Conservation (phyloP, 2,888 invertebrate genomes). For the Dione vanillae region DNA sequence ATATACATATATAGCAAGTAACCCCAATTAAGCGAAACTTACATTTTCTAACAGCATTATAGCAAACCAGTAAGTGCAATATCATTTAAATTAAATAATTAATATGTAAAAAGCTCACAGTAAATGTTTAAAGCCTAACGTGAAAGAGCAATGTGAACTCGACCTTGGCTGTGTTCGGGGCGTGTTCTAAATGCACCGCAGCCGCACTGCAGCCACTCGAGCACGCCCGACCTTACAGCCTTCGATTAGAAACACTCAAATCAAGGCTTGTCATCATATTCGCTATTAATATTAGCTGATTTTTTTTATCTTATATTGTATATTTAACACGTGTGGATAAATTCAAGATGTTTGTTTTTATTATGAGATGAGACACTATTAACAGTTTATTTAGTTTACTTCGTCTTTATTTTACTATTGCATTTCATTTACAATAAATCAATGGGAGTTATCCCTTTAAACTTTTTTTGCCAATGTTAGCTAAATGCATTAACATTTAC, state of each 20-base stretch:
- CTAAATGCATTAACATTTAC: no score
- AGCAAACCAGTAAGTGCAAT: no score
- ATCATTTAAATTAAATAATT: neutral
- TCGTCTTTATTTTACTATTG: neutral
- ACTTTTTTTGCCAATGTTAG: no score
- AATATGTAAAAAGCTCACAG: neutral
- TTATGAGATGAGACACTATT: neutral
- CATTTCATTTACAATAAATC: no score
- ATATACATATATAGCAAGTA: no score
- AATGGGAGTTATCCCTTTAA: no score
- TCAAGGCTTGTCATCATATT: constrained; percentile 36
- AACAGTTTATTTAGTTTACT: neutral
- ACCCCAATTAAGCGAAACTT: no score
- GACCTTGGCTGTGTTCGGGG: constrained; percentile 40
- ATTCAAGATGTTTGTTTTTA: neutral
- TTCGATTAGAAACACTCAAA: constrained; percentile 50
- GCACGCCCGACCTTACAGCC: constrained; percentile 56
- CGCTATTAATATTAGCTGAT: constrained; percentile 35
- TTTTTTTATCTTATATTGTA: constrained; percentile 5
- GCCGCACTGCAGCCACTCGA: constrained; percentile 60
- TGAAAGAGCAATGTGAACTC: constrained; percentile 42
- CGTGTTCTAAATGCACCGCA: constrained; percentile 43
- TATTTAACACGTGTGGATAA: neutral
- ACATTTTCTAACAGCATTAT: no score
- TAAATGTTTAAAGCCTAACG: constrained; percentile 13